These are phyloP conservation scores for Cantharis nigra DNA, from an alignment of 2,888 invertebrate genomes.

Conservation along the genomic window DNA sequence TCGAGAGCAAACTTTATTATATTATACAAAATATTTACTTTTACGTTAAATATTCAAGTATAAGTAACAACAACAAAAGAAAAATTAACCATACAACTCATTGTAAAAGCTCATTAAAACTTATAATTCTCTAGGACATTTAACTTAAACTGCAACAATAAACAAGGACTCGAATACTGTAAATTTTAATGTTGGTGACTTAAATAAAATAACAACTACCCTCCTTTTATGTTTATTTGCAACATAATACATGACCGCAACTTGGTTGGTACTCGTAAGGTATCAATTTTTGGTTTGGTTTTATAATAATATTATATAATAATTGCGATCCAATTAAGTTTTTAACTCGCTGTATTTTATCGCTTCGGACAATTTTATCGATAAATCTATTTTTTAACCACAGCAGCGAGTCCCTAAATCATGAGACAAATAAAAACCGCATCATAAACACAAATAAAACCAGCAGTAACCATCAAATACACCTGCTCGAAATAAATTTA, in stretches of 20 bases:
- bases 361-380: background rate
- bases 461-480: background rate
- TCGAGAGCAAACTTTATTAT: background rate
- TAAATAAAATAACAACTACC: background rate
- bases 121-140: background rate
- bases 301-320: background rate
- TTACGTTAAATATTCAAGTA: background rate
- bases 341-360: background rate
- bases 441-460: background rate
- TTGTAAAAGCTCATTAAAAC: background rate
- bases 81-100: background rate
- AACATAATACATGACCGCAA: background rate
- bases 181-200: background rate
- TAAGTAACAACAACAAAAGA: background rate
- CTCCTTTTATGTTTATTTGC: background rate
- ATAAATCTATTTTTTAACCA: background rate
- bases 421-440: background rate
- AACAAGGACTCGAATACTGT: background rate
- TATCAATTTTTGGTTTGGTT: background rate
- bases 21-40: background rate
- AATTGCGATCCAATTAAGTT: background rate
- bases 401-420: background rate
- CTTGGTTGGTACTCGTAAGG: background rate
- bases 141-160: background rate
- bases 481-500: background rate